Conservation (phyloP, 2,888 invertebrate genomes). For the Chloromyia formosa region DNA sequence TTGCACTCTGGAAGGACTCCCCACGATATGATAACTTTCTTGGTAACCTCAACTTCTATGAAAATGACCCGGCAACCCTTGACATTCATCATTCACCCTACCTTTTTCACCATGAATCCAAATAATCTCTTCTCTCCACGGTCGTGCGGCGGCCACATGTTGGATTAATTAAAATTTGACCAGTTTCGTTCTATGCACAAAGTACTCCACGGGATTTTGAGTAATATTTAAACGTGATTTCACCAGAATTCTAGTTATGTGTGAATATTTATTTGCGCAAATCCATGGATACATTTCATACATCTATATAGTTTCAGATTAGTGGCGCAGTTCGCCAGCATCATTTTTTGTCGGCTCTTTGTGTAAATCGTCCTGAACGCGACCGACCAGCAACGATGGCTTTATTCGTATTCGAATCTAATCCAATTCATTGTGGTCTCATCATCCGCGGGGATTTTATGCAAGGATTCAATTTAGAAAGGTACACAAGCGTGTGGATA, state of each 20-base stretch:
- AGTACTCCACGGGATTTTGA: background rate
- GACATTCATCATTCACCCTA: too few relatives aligned
- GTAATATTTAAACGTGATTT: background rate
- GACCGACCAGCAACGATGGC: background rate
- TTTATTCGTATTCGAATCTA: background rate
- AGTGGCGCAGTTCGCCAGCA: background rate
- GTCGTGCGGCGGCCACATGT: background rate
- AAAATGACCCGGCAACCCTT: too few relatives aligned
- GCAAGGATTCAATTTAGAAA: slow-evolving; percentile 5
- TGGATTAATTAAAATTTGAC: slow-evolving; percentile 3
- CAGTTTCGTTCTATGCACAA: background rate
- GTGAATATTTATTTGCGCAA: too few relatives aligned
- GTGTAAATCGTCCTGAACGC: background rate
- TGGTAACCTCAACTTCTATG: too few relatives aligned
- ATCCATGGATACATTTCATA: background rate
- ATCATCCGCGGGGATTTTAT: background rate
- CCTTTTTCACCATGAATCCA: too few relatives aligned
- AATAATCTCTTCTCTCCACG: too few relatives aligned
- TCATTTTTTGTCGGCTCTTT: background rate
- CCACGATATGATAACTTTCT: too few relatives aligned
- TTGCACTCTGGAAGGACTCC: too few relatives aligned
- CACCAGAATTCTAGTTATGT: too few relatives aligned
- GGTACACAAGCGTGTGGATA: background rate
- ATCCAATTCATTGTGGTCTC: background rate
- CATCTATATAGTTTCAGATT: background rate